Evolutionary conservation across 2,888 invertebrate species (phyloP).

Genomic region (Polyommatus iphigenia): DNA sequence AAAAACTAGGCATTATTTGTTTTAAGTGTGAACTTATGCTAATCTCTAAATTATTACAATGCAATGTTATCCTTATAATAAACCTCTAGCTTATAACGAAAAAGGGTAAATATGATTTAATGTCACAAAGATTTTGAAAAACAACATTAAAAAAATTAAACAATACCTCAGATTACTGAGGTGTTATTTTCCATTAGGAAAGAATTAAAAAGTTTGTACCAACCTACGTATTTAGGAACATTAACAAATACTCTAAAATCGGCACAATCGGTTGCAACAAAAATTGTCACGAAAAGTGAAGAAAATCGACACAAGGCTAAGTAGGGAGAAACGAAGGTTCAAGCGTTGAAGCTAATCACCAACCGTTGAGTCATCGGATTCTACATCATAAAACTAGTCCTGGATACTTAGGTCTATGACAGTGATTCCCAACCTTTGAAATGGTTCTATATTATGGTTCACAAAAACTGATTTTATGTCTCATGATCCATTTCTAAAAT

Average conservation of each 20-base stretch:
- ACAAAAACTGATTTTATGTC: too few species aligned
- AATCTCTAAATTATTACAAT: neutral
- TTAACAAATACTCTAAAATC: neutral
- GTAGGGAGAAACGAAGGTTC: constrained; percentile 17
- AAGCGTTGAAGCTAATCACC: constrained; percentile 11
- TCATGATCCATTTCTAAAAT: too few species aligned
- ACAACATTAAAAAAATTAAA: neutral
- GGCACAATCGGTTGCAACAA: neutral
- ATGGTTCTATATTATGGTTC: too few species aligned
- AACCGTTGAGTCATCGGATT: constrained; percentile 37
- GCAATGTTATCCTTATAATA: neutral
- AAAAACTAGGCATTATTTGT: too few species aligned
- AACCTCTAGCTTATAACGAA: neutral
- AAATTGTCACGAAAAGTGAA: neutral
- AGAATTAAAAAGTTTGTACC: neutral
- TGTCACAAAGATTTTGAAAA: neutral
- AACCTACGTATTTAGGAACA: neutral
- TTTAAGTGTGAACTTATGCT: neutral
- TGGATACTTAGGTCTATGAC: constrained; percentile 37
- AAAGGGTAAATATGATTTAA: neutral
- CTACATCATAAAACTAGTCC: constrained; percentile 35
- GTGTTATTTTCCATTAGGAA: too few species aligned
- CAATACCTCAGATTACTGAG: neutral
- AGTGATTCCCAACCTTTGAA: neutral
- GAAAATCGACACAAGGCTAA: constrained; percentile 11